Evolutionary conservation across 2,888 invertebrate species (phyloP), one percentile per base, ranked within the genome.

Genomic region (Oeneis ivallda): DNA sequence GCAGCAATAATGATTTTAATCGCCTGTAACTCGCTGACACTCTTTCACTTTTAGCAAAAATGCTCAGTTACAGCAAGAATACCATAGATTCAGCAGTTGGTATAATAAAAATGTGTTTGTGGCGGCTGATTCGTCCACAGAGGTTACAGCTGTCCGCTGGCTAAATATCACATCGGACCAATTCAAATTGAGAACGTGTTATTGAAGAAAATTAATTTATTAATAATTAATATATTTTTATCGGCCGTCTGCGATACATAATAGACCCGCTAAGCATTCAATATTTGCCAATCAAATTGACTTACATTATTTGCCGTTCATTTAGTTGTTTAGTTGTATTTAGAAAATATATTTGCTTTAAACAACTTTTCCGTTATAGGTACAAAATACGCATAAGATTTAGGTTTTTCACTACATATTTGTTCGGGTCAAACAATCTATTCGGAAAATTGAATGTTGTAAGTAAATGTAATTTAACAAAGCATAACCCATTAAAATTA

Each of bases 221-320:
- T n/a, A n/a, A n/a, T n/a, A n/a, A n/a, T n/a, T n/a, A n/a, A n/a
- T n/a, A n/a, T n/a, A n/a, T n/a, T 15, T 17, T 47, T 47, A 47
- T 47, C 15, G 47, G 47, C 17, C 47, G 47, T 47, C 9, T 47
- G 47, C 47, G 9, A 26, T 50, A 50, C 10, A 11, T 11, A 7
- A 65, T 64, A 70, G 60, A 45, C 60, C 39, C 54, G 66, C 52
- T 17, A 56, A 62, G 39, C 57, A 10, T 59, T 52, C 53, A 64
- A 67, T 72, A 68, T 70, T 70, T 70, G 69, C 65, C 57, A 62
- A 69, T 67, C 70, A 64, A 63, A 66, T 62, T 63, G 47, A 11
- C 53, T 59, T 45, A 63, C 39, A 61, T 52, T 71, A 62, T 71
- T 71, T 70, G 62, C 71, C 26, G 57, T 66, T 53, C 70, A 66